Conservation (phyloP, 2,797 vertebrate species). For the Sebastes jordani region DNA sequence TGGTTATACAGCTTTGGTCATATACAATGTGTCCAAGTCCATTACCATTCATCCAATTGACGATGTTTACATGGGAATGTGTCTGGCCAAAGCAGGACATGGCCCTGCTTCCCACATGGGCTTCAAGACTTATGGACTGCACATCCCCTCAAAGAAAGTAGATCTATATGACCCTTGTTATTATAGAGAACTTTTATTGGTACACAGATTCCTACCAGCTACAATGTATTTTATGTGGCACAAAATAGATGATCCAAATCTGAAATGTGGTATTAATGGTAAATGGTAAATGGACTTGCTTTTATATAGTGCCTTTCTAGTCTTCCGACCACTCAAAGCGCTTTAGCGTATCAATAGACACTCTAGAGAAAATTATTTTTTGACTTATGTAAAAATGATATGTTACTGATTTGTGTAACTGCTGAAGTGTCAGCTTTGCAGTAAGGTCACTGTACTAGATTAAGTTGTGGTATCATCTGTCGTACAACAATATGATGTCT, state of each 20-base stretch:
- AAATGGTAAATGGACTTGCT: no score
- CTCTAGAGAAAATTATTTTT: no score
- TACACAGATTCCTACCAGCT: conserved; percentile 84
- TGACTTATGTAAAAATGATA: no score
- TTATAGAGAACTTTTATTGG: conserved; percentile 83
- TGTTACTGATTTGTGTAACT: no score
- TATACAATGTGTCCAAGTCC: conserved; percentile 61
- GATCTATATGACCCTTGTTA: conserved; percentile 79
- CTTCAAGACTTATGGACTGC: conserved; percentile 75
- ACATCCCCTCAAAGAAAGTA: conserved; percentile 29
- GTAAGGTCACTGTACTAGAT: no score
- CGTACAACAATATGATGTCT: no score
- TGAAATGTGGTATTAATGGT: conserved; percentile 55
- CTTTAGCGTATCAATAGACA: no score
- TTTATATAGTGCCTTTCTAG: no score
- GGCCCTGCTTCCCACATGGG: conserved; percentile 76
- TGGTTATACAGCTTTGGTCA: conserved; percentile 73
- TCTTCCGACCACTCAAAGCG: no score
- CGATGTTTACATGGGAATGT: no score
- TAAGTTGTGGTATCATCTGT: no score
- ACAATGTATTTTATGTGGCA: conserved; percentile 84
- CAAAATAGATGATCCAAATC: conserved; percentile 61
- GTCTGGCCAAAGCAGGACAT: conserved; percentile 76
- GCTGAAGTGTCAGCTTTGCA: no score
- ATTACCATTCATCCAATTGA: conserved; percentile 43